These are phyloP conservation scores for Nesogale talazaci DNA, from an alignment of 2,113 vertebrate genomes.

Conservation along the genomic window DNA sequence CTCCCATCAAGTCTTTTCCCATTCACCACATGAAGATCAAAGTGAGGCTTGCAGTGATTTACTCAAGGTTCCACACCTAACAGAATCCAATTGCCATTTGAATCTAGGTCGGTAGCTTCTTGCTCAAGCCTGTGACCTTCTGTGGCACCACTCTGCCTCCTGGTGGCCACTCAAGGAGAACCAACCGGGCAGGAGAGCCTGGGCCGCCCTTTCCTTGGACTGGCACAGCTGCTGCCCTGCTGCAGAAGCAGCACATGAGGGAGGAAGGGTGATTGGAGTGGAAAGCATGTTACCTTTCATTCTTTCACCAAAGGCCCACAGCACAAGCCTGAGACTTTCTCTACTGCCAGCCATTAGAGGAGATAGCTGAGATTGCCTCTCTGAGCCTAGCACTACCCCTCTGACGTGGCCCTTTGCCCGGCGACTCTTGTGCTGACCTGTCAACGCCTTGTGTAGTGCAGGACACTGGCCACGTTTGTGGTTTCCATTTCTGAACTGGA, in stretches of 20 bases:
- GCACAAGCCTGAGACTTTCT: background rate
- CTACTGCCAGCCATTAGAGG: background rate
- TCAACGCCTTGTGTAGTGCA: background rate
- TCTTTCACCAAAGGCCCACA: background rate
- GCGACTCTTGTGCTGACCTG: background rate
- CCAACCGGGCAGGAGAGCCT: background rate
- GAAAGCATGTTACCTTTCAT: background rate
- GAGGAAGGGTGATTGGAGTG: background rate
- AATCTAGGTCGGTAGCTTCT: background rate
- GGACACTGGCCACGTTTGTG: background rate
- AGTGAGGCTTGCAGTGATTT: background rate
- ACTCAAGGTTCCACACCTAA: background rate
- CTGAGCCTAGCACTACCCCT: background rate
- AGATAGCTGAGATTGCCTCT: background rate
- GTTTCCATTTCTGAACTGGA: slow-evolving; percentile 11
- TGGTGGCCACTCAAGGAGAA: slow-evolving; percentile 58
- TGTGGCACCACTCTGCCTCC: slow-evolving; percentile 68
- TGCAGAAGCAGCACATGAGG: background rate
- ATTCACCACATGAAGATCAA: background rate
- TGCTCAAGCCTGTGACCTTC: slow-evolving; percentile 9
- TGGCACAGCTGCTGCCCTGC: background rate
- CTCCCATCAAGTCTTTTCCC: background rate
- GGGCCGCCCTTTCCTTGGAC: background rate
- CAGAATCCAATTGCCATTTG: background rate
- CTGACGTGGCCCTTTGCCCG: background rate